Conservation (phyloP, 2,888 invertebrate genomes). For the Craniophora ligustri region DNA sequence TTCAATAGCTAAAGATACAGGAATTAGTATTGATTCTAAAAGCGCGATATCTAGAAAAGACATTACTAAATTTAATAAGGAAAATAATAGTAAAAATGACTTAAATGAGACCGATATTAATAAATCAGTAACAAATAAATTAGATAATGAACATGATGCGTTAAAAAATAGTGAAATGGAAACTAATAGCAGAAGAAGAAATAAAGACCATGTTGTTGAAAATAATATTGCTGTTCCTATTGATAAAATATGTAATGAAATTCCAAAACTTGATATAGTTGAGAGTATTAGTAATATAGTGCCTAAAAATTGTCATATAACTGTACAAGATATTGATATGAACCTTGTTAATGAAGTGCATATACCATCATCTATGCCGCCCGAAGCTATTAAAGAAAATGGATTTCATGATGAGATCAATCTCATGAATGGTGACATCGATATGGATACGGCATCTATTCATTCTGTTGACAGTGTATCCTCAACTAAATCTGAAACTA, state of each 20-base stretch:
- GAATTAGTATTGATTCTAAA: not conserved
- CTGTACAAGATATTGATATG: conserved; percentile 45
- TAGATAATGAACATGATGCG: conserved; percentile 9
- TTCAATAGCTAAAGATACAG: conserved; percentile 5
- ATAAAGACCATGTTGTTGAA: not conserved
- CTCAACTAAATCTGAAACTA: conserved; percentile 48
- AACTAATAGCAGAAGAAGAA: not conserved
- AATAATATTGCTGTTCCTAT: conserved; percentile 4
- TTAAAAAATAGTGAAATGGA: conserved; percentile 1
- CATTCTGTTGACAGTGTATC: conserved; percentile 57
- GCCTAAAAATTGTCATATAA: conserved; percentile 19
- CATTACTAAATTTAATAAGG: conserved; percentile 12
- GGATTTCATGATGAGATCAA: conserved; percentile 20
- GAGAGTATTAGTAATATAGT: conserved; percentile 18
- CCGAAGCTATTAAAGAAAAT: conserved; percentile 32
- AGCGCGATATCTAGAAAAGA: too few relatives aligned
- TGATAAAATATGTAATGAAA: conserved; percentile 10
- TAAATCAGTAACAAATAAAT: not conserved
- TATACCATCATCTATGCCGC: conserved; percentile 21
- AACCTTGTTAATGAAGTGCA: conserved; percentile 42
- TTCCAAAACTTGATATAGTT: conserved; percentile 26
- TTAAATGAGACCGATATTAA: not conserved
- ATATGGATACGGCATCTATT: conserved; percentile 50
- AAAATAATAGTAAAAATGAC: conserved; percentile 1
- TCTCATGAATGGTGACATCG: conserved; percentile 45